Base-by-base conservation (phyloP, 2,888 invertebrate genomes). In the Cataglyphis cursor region DNA sequence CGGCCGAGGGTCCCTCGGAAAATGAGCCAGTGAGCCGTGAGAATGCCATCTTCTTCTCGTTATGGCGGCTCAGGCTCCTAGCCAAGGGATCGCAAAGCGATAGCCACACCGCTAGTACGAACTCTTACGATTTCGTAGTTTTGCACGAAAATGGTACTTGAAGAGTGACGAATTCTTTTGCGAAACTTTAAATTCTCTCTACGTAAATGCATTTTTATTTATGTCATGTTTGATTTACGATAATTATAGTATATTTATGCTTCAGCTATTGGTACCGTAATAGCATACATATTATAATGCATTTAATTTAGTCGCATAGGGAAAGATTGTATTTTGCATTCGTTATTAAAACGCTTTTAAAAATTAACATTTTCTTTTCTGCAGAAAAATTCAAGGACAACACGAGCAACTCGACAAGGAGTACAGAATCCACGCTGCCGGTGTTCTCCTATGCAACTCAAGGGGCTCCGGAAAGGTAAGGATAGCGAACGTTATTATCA, bases 391-490 rank as follows among this genome's bases (percentile, higher is more conserved):
- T 88, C 97, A 97, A 94, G 96, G 96, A 83, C 97, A 97, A 91
- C 96, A 97, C 92, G 96, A 97, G 91, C 96, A 97, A 89, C 95
- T 97, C 91, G 97, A 97, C 90, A 96, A 96, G 91, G 97, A 97
- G 91, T 97, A 97, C 93, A 95, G 96, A 87, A 96, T 96, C 88
- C 96, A 97, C 92, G 97, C 97, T 73, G 95, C 96, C 81, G 97
- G 96, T 81, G 96, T 96, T 84, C 95, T 97, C 65, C 95, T 96
- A 61, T 96, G 96, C 88, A 96, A 96, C 92, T 96, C 96, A 31
- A 95, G 96, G 85, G 96, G 96, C 84, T 96, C 95, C 76, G 96
- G 96, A 91, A 96, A 96, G 95, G 97, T 97, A 93, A 95, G 95
- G 90, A 81, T 15, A 75, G 10, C 24, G 75, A 72, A 65, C 64